phyloP scores from a whole-genome alignment of 2,797 vertebrate species.

The Vultur gryphus region DNA sequence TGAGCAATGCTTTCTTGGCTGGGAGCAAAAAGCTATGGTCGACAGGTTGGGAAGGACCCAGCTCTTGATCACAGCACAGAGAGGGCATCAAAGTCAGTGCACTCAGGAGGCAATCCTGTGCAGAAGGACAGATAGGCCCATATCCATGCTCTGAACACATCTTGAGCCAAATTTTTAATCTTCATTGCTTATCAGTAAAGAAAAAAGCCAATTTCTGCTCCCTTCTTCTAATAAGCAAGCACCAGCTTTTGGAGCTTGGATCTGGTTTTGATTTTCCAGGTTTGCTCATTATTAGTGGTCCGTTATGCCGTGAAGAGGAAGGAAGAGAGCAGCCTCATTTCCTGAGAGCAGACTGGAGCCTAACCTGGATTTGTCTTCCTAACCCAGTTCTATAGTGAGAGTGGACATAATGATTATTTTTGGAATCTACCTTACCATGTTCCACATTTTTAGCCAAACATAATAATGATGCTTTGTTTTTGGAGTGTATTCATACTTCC shows the following conservation, averaged over 20 bases:
- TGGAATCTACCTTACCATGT: background rate
- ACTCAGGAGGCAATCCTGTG: background rate
- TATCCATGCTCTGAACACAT: background rate
- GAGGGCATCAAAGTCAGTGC: background rate
- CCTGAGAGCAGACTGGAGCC: background rate
- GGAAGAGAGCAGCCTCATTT: constrained; percentile 1
- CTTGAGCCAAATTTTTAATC: background rate
- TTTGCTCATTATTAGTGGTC: background rate
- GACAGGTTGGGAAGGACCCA: background rate
- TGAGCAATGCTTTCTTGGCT: background rate
- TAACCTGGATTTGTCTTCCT: background rate
- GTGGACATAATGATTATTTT: constrained; percentile 7
- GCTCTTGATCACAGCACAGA: background rate
- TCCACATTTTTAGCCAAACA: constrained; percentile 31
- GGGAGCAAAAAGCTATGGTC: background rate
- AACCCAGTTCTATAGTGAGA: background rate
- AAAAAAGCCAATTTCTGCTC: background rate
- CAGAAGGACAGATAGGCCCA: background rate
- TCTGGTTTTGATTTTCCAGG: constrained; percentile 4
- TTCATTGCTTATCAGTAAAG: background rate
- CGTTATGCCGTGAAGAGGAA: background rate
- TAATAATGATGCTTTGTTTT: background rate
- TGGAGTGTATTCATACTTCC: background rate
- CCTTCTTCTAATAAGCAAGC: background rate
- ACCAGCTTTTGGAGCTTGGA: background rate